Evolutionary conservation across 2,113 vertebrate species (phyloP), one percentile per base, ranked within the genome.

Genomic region (Ctenodactylus gundi): DNA sequence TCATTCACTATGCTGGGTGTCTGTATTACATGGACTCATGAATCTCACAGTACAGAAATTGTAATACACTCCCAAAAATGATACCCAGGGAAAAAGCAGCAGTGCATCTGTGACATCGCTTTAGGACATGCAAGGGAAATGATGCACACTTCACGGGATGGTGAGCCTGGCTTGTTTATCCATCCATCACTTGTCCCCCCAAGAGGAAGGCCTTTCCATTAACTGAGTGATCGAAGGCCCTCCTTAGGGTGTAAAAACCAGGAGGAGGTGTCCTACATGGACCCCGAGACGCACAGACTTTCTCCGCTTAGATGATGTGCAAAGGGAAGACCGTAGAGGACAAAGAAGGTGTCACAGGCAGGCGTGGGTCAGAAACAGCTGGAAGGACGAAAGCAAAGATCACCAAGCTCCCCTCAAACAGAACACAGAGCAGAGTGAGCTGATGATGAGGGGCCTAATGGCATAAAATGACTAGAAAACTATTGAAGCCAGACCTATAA

Each of bases 121-220:
- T 60, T 88, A 53, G 75, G 31, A 51, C 39, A 3, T 3, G 3
- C 4, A 70, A 76, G 64, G 44, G 17, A 77, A 85, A 7, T 21
- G 60, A 51, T 27, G 18, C 12, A 20, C 20, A 67, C 13, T 86
- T 83, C 23, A 25, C 53, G 64, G 31, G 31, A 70, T 51, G 39
- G 78, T 34, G 6, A 6, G 41, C 25, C 51, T 67, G 68, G 67
- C 27, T 80, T 57, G 49, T 49, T 85, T 44, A n/a, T n/a, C 7
- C 2, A 41, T 60, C 57, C 11, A 25, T 36, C 51, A n/a, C 14
- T 72, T 3, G 1, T 44, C 46, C 49, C 39, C 29, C 58, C 41
- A 34, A 81, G 70, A 90, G 31, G 62, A 95, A 91, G 46, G 31
- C 21, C 41, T n/a, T n/a, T n/a, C 78, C 21, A 85, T 88, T 49